Evolutionary conservation across 2,888 invertebrate genomes (phyloP).

Genomic region (Tetragnatha montana): DNA sequence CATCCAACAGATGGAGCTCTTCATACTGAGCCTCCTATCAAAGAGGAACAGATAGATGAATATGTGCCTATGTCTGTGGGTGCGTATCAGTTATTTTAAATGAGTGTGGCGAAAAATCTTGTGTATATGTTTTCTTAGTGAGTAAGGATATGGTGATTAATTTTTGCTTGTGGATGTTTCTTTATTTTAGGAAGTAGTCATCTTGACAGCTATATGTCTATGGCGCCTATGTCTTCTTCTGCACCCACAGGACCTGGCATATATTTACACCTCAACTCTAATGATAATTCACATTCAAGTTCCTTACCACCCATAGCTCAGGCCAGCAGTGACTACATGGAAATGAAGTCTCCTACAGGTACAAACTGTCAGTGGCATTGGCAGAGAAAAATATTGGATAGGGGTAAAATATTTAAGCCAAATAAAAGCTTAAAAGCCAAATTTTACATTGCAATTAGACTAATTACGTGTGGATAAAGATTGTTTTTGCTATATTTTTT

Average conservation of each 20-base stretch:
- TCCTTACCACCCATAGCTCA: conserved; percentile 58
- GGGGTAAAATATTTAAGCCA: no score
- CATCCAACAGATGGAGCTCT: conserved; percentile 69
- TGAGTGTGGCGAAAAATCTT: background rate
- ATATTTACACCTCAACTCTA: conserved; percentile 43
- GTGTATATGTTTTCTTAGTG: background rate
- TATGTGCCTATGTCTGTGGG: conserved; percentile 74
- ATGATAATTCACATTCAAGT: conserved; percentile 50
- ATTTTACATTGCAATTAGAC: no score
- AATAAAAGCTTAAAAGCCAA: no score
- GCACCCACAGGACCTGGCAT: conserved; percentile 51
- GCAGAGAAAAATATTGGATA: no score
- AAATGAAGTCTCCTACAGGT: conserved; percentile 69
- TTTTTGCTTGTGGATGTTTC: background rate
- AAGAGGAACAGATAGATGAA: conserved; percentile 80
- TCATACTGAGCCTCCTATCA: conserved; percentile 80
- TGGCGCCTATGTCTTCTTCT: conserved; percentile 62
- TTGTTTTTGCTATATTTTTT: no score
- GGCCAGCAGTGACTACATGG: conserved; percentile 63
- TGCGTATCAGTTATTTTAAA: conserved; percentile 9
- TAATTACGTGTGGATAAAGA: no score
- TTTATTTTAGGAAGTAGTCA: conserved; percentile 32
- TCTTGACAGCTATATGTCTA: conserved; percentile 55
- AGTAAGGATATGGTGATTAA: background rate
- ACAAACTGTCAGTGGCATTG: background rate